Conservation (phyloP, 2,888 invertebrate genomes). For the Eupithecia pulchellata region DNA sequence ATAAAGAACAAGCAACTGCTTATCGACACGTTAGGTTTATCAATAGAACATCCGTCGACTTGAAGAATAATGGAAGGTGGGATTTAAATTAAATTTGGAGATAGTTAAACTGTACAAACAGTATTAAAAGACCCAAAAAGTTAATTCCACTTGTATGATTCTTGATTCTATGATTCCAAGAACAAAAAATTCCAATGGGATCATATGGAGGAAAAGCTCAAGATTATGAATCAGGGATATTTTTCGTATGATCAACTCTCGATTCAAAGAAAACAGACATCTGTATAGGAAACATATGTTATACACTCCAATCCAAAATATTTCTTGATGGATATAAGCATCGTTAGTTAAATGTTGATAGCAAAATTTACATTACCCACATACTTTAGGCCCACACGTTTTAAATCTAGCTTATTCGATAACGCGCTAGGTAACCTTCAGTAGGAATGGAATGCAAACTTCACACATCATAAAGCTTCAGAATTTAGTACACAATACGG, state of each 20-base stretch:
- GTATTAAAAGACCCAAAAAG: not conserved
- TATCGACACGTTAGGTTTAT: not conserved
- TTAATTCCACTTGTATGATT: not conserved
- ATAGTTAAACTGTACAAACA: not conserved
- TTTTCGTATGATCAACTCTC: slow-evolving; percentile 57
- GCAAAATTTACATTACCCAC: slow-evolving; percentile 43
- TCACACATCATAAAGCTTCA: slow-evolving; percentile 35
- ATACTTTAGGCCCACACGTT: slow-evolving; percentile 43
- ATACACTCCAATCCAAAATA: slow-evolving; percentile 44
- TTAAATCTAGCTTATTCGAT: slow-evolving; percentile 39
- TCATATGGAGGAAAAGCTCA: slow-evolving; percentile 48
- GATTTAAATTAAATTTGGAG: not conserved
- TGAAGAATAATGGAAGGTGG: not conserved
- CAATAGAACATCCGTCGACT: not conserved
- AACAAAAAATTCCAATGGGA: slow-evolving; percentile 18
- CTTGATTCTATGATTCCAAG: slow-evolving; percentile 7
- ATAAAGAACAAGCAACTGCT: slow-evolving; percentile 6
- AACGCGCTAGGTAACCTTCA: slow-evolving; percentile 40
- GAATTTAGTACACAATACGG: slow-evolving; percentile 35
- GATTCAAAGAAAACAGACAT: slow-evolving; percentile 50
- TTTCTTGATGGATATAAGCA: slow-evolving; percentile 40
- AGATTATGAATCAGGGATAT: slow-evolving; percentile 30
- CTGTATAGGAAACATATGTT: slow-evolving; percentile 49
- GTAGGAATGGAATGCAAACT: slow-evolving; percentile 38
- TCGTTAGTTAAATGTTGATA: slow-evolving; percentile 36